phyloP scores from a whole-genome alignment of 2,888 invertebrate species.

The Stenotaenia linearis region DNA sequence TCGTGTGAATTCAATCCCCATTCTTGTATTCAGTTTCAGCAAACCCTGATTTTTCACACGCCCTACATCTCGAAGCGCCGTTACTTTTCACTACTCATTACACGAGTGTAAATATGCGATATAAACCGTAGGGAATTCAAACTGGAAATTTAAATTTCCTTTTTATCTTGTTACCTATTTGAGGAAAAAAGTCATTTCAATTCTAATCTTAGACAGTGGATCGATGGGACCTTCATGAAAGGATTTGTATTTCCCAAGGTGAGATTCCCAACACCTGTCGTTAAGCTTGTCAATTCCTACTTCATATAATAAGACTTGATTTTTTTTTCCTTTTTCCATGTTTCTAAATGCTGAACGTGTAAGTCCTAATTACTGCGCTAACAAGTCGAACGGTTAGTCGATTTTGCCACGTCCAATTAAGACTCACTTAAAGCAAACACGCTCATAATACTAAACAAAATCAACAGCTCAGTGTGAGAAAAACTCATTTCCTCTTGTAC shows the following conservation, averaged over 20 bases:
- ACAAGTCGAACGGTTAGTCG: background rate
- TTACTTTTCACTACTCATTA: too few relatives aligned
- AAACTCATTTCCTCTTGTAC: background rate
- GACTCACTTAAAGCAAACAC: slow-evolving; percentile 1
- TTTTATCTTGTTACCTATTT: too few relatives aligned
- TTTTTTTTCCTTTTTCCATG: background rate
- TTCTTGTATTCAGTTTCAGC: too few relatives aligned
- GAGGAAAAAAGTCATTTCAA: background rate
- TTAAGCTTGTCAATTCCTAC: background rate
- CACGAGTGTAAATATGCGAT: too few relatives aligned
- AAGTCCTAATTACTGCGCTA: background rate
- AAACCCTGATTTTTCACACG: too few relatives aligned
- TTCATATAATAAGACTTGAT: background rate
- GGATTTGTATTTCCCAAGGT: slow-evolving; percentile 6
- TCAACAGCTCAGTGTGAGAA: background rate
- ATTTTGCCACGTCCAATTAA: slow-evolving; percentile 15
- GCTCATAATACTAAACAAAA: background rate
- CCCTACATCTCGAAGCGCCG: too few relatives aligned
- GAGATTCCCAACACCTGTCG: background rate
- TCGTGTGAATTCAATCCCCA: too few relatives aligned
- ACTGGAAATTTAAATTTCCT: too few relatives aligned
- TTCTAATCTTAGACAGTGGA: background rate
- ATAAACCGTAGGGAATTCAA: too few relatives aligned
- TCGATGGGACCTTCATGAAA: background rate
- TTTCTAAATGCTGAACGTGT: background rate